These are phyloP conservation scores for Decapterus maruadsi DNA, from an alignment of 2,797 vertebrate genomes.

Conservation along the genomic window DNA sequence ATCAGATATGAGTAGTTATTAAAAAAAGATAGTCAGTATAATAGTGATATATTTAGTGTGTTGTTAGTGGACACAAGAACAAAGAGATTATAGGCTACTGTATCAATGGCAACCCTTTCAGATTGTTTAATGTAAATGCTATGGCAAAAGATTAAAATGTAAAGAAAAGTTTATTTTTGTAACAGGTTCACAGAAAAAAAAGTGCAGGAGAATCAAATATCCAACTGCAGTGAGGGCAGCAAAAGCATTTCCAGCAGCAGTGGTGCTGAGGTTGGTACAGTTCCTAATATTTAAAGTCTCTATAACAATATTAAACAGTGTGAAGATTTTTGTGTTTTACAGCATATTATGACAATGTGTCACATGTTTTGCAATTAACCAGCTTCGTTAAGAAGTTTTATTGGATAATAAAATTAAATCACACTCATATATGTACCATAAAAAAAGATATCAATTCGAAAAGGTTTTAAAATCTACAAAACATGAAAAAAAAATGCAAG, in stretches of 20 bases:
- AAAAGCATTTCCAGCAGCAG: slow-evolving; percentile 1
- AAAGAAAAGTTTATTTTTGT: no score
- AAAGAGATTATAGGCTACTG: no score
- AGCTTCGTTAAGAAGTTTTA: slow-evolving; percentile 7
- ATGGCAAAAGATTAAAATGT: no score
- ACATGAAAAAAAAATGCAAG: neutral
- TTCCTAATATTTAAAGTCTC: neutral
- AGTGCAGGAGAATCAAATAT: neutral
- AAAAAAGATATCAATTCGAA: slow-evolving; percentile 41
- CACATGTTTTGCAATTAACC: neutral
- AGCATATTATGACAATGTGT: slow-evolving; percentile 4
- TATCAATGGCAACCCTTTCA: no score
- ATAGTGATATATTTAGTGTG: no score
- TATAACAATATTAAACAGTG: slow-evolving; percentile 35
- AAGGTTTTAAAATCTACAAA: slow-evolving; percentile 51
- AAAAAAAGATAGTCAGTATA: no score
- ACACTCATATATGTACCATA: slow-evolving; percentile 11
- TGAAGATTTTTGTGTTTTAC: slow-evolving; percentile 20
- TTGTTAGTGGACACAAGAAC: no score
- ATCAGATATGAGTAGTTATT: no score
- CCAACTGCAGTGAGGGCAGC: slow-evolving; percentile 49
- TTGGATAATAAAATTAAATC: slow-evolving; percentile 4
- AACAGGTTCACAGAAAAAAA: neutral
- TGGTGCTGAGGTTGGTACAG: slow-evolving; percentile 25
- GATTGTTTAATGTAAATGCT: no score